phyloP scores from a whole-genome alignment of 2,888 invertebrate species.

The Polyploca ridens region DNA sequence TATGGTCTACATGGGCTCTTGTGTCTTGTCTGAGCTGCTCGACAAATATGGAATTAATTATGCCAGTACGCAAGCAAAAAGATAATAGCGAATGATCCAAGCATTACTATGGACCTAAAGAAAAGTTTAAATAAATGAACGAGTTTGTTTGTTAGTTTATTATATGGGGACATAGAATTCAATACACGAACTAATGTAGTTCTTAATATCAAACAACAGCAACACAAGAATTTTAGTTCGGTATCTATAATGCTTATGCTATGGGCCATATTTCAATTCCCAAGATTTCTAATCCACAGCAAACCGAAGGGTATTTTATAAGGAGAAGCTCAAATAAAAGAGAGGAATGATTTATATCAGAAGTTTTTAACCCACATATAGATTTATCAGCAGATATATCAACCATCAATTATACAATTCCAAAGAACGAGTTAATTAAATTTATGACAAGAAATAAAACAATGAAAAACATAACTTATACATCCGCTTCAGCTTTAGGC shows the following conservation, averaged over 20 bases:
- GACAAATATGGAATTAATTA: slow-evolving; percentile 48
- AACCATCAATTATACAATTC: neutral
- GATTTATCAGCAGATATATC: neutral
- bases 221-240: too few relatives aligned
- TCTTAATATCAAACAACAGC: too few relatives aligned
- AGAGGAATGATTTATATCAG: too few relatives aligned
- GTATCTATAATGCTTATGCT: too few relatives aligned
- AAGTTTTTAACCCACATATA: too few relatives aligned
- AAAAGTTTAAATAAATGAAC: neutral
- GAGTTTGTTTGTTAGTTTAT: too few relatives aligned
- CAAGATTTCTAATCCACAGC: too few relatives aligned
- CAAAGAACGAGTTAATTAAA: neutral
- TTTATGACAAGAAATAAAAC: neutral
- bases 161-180: too few relatives aligned
- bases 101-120: neutral
- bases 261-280: too few relatives aligned
- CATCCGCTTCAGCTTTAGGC: slow-evolving; percentile 23
- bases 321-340: too few relatives aligned
- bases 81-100: slow-evolving; percentile 1
- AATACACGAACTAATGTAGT: too few relatives aligned
- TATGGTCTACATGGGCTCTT: slow-evolving; percentile 37
- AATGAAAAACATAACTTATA: neutral
- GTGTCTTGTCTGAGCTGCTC: slow-evolving; percentile 36
- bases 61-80: slow-evolving; percentile 20
- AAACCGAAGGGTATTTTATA: too few relatives aligned